Evolutionary conservation across 1,140 invertebrate genomes (phyloP).

Genomic region (Heliothis subflexa): DNA sequence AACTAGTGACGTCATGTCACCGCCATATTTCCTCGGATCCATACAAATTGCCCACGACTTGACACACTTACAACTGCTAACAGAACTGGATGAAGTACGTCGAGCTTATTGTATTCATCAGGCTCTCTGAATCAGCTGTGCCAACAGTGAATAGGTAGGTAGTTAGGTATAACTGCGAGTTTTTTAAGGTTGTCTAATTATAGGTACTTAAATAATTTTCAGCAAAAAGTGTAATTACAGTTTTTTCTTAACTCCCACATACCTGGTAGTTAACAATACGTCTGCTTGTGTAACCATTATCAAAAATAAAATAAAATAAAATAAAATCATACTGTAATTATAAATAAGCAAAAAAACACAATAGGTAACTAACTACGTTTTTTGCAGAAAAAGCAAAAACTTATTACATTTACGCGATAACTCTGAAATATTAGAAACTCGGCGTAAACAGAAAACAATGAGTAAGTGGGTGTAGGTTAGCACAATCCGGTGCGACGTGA

Average conservation of each 20-base stretch:
- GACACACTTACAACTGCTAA: slow-evolving; percentile 26
- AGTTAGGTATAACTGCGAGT: no score
- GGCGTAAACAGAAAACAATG: slow-evolving; percentile 33
- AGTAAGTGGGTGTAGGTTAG: slow-evolving; percentile 35
- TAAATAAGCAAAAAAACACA: no score
- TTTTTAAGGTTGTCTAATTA: no score
- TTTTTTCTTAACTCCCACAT: not conserved
- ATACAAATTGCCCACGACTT: slow-evolving; percentile 39
- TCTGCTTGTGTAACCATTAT: no score
- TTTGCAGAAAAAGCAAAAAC: not conserved
- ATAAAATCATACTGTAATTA: no score
- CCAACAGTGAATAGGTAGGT: no score
- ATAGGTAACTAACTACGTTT: no score
- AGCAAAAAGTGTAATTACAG: not conserved
- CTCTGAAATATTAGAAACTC: slow-evolving; percentile 15
- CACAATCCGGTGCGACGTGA: slow-evolving; percentile 23
- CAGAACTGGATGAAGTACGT: slow-evolving; percentile 2
- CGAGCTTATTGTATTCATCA: not conserved
- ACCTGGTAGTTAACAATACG: no score
- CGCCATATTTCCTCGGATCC: slow-evolving; percentile 23
- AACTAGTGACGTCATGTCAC: slow-evolving; percentile 38
- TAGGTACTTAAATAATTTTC: not conserved
- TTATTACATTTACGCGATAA: not conserved
- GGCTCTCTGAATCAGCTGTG: no score
- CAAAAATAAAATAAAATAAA: no score